A percentile compares a stretch with the other conserved stretches of the same genome.
phyloP scores from a whole-genome alignment of 2,888 invertebrate species.

The Dynastes hyllus region DNA sequence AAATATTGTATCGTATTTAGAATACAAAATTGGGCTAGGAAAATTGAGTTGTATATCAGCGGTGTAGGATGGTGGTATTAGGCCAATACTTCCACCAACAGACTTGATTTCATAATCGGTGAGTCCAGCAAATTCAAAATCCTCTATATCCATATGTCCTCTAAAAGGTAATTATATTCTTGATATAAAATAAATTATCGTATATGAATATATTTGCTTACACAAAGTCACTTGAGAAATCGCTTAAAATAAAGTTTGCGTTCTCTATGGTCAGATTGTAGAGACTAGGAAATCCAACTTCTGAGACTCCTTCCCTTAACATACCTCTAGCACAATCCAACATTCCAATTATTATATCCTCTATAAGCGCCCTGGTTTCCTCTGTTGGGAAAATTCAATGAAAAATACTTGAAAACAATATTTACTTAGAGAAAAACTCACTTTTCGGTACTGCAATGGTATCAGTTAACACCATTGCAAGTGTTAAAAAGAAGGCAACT shows the following conservation, averaged over 20 bases:
- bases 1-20: constrained; percentile 27
- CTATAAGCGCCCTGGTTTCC: neutral
- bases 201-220: neutral
- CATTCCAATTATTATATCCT: constrained; percentile 5
- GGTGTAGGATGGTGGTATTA: constrained; percentile 48
- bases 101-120: constrained; percentile 9
- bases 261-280: constrained; percentile 15
- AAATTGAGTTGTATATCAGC: constrained; percentile 35
- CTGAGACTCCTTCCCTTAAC: constrained; percentile 20
- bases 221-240: neutral
- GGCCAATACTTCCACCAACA: constrained; percentile 37
- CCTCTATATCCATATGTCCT: constrained; percentile 14
- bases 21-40: constrained; percentile 13
- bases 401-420: neutral
- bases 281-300: constrained; percentile 23
- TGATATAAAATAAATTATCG: neutral
- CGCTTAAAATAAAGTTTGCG: neutral
- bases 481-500: neutral
- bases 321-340: constrained; percentile 32
- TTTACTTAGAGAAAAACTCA: neutral
- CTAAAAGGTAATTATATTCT: neutral
- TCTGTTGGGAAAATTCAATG: neutral
- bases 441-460: constrained; percentile 4
- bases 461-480: constrained; percentile 7
- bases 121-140: constrained; percentile 21